Conservation (phyloP, 2,113 vertebrate genomes). For the Ptyas mucosa region DNA sequence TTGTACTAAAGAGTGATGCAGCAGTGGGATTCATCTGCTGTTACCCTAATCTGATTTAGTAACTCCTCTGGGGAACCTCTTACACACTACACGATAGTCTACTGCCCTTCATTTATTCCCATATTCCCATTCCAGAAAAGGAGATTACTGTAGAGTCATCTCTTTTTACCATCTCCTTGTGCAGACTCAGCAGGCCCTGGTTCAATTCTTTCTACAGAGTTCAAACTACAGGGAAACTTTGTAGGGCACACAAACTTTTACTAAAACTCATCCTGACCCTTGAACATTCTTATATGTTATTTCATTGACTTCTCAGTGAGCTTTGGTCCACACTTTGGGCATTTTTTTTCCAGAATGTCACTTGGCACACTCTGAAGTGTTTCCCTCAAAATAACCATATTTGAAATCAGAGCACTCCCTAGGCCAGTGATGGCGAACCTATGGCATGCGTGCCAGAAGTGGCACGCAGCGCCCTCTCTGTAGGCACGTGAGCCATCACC, state of each 20-base stretch:
- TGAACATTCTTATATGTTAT: background rate
- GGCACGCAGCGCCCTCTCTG: too few species aligned
- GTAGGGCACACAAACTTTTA: background rate
- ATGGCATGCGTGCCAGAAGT: too few species aligned
- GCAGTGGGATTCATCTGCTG: background rate
- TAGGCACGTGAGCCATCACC: too few species aligned
- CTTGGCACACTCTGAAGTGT: background rate
- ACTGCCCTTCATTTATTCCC: background rate
- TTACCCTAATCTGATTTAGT: background rate
- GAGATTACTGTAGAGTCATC: background rate
- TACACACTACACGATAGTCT: background rate
- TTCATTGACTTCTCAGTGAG: background rate
- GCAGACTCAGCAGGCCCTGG: background rate
- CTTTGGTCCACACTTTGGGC: background rate
- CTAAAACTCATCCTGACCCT: background rate
- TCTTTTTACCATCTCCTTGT: background rate
- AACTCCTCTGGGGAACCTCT: background rate
- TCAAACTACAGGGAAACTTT: background rate
- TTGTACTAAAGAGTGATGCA: background rate
- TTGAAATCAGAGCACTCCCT: background rate
- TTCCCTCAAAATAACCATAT: background rate
- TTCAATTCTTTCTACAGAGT: background rate
- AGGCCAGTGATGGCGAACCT: too few species aligned
- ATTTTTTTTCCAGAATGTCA: background rate
- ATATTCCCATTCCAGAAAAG: background rate